Base-by-base conservation (phyloP, 2,888 invertebrate genomes). In the Lamellibrachia columna region DNA sequence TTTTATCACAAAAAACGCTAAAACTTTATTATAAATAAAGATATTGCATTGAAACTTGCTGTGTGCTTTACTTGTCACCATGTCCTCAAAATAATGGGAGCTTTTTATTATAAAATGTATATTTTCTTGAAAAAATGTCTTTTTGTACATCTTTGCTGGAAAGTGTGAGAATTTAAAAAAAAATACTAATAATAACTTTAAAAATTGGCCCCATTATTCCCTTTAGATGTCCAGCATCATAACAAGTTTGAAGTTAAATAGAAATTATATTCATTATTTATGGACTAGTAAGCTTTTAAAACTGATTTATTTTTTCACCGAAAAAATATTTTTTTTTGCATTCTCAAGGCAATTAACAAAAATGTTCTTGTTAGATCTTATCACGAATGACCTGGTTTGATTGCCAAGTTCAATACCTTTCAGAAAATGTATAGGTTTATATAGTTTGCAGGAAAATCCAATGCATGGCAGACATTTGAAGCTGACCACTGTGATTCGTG, bases 21-120 rank as follows among this genome's bases (percentile, higher is more conserved):
- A 60, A 60, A 60, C 60, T 60, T 60, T 15, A 60, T 60, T 60
- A 60, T 60, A 60, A 60, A 60, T 60, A 60, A 60, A 60, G 60
- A 60, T 60, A 60, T 60, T 60, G 60, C 60, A 60, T 60, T 60
- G 60, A 60, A 60, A 60, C 60, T 60, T 60, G 60, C 60, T 15
- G 60, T 60, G 60, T 60, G 60, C 60, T 60, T 60, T 60, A 60
- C 15, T 60, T 60, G 60, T 60, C 60, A 60, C 60, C 60, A 60
- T 60, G 60, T 60, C 60, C 60, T 60, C 60, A 60, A 60, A 9
- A 60, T 60, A 60, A 60, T 60, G 60, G 60, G 60, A 60, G 60
- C 60, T 60, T 60, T 60, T 60, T 60, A 60, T 60, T 60, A 60
- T 60, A 60, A 60, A 60, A 60, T 60, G 60, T 60, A 60, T 60